These are phyloP conservation scores for Leptopilina drosophilae DNA, from an alignment of 2,888 invertebrate genomes.

Conservation along the genomic window DNA sequence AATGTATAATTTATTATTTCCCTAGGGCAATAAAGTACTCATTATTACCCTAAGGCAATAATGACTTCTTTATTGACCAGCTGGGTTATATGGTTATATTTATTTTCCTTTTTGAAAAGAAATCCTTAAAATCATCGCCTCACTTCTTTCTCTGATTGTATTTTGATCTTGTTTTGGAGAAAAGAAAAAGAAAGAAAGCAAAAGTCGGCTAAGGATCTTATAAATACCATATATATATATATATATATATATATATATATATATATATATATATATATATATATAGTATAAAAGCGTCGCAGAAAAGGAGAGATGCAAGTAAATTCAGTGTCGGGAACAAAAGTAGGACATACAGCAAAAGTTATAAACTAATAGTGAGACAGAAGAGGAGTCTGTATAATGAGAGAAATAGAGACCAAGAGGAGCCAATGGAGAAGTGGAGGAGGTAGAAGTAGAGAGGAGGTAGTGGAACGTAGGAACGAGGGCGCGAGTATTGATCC, in stretches of 20 bases:
- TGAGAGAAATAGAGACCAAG: slow-evolving; percentile 45
- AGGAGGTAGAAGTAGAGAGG: slow-evolving; percentile 46
- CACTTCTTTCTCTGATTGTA: too few species aligned
- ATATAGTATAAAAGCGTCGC: neutral
- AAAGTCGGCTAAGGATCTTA: neutral
- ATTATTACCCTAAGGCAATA: too few species aligned
- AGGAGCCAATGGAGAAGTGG: slow-evolving; percentile 48
- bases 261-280: neutral
- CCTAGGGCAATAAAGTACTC: too few species aligned
- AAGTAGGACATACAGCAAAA: slow-evolving; percentile 32
- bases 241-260: neutral
- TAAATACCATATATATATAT: neutral
- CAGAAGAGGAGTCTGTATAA: slow-evolving; percentile 40
- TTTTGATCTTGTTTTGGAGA: neutral
- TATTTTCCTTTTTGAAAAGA: neutral
- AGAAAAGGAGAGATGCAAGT: slow-evolving; percentile 26
- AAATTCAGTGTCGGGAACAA: neutral
- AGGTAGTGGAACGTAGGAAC: slow-evolving; percentile 60
- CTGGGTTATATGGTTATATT: too few species aligned
- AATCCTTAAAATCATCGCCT: too few species aligned
- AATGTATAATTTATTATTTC: too few species aligned
- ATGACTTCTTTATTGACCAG: too few species aligned
- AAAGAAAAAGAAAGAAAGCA: neutral
- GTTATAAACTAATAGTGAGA: neutral
- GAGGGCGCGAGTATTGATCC: slow-evolving; percentile 75